A percentile compares a stretch with the other conserved stretches of the same genome.
Evolutionary conservation across 2,113 vertebrate genomes (phyloP).

Genomic region (Tyrannus savana): DNA sequence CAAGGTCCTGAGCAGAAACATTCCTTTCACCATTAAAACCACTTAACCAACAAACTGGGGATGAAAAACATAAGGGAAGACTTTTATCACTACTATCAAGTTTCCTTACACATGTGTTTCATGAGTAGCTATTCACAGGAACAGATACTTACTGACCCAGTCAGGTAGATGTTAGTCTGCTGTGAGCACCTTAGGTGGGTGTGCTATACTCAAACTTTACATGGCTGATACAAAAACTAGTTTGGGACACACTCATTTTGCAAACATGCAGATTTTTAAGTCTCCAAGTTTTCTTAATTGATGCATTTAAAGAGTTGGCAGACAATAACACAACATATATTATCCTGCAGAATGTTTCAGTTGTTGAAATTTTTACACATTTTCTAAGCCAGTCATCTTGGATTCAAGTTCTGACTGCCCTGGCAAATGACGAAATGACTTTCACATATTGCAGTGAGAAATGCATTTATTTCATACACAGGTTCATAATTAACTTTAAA

Average conservation of each 20-base stretch:
- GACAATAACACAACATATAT: not conserved
- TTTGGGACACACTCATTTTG: not conserved
- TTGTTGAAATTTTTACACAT: not conserved
- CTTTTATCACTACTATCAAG: not conserved
- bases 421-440: not conserved
- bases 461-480: constrained; percentile 49
- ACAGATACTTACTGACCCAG: not conserved
- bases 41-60: not conserved
- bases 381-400: not conserved
- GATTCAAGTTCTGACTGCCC: not conserved
- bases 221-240: not conserved
- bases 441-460: constrained; percentile 11
- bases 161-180: not conserved
- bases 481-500: constrained; percentile 5
- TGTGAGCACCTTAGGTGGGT: not conserved
- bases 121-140: not conserved
- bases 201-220: not conserved
- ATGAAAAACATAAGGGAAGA: not conserved
- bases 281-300: constrained; percentile 19
- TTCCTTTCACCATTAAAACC: not conserved
- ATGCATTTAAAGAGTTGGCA: not conserved
- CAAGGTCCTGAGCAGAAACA: not conserved
- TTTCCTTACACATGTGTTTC: not conserved
- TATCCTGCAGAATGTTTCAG: not conserved
- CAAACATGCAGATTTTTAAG: not conserved